Evolutionary conservation across 2,888 invertebrate genomes (phyloP).

Genomic region (Leptinotarsa rubiginosa): DNA sequence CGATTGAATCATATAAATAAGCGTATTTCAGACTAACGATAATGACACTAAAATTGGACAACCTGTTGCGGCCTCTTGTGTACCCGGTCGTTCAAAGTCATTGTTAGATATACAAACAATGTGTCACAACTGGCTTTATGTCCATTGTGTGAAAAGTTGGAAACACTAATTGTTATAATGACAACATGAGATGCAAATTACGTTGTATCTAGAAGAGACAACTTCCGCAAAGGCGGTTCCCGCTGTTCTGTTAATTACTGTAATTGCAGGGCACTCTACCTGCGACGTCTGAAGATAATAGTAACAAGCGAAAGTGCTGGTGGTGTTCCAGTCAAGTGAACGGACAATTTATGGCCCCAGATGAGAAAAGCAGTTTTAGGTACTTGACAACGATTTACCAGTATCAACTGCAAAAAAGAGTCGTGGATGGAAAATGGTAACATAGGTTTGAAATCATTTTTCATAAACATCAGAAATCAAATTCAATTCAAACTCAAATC

Average conservation of each 20-base stretch:
- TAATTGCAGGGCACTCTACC: slow-evolving; percentile 16
- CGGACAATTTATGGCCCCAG: background rate
- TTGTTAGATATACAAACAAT: slow-evolving; percentile 8
- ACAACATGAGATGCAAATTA: slow-evolving; percentile 19
- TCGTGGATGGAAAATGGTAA: too few species aligned
- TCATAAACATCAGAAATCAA: too few species aligned
- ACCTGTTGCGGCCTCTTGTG: background rate
- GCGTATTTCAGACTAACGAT: too few species aligned
- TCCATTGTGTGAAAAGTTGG: slow-evolving; percentile 18
- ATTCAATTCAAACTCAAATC: too few species aligned
- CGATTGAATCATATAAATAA: too few species aligned
- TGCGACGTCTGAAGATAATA: slow-evolving; percentile 12
- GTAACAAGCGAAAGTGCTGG: slow-evolving; percentile 2
- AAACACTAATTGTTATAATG: slow-evolving; percentile 19
- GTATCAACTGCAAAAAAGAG: too few species aligned
- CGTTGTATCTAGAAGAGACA: slow-evolving; percentile 11
- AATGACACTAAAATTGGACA: background rate
- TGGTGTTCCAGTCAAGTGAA: slow-evolving; percentile 5
- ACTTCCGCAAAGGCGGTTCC: slow-evolving; percentile 17
- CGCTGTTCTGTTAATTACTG: slow-evolving; percentile 14
- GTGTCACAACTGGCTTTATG: background rate
- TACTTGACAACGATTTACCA: background rate
- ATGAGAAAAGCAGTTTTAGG: background rate
- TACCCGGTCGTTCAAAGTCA: background rate
- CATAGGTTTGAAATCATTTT: too few species aligned